Evolutionary conservation across 2,888 invertebrate genomes (phyloP), one percentile per base, ranked within the genome.

Genomic region (Mythimna pallens): DNA sequence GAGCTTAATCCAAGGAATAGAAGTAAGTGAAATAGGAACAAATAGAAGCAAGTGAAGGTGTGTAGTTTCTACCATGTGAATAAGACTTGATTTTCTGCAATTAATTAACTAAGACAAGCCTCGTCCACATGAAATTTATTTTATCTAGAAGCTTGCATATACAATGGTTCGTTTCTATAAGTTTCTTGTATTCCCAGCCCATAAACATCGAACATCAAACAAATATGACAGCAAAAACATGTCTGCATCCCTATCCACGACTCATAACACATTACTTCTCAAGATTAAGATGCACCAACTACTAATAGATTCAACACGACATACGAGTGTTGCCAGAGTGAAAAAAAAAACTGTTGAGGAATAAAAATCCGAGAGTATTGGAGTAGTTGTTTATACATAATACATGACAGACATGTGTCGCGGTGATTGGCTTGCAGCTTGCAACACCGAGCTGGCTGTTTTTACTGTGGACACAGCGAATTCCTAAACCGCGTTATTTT

Each of bases 361-460:
- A 71, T 68, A 81, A 83, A 83, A 76, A 75, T 76, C 70, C 70
- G 47, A 50, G 67, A 72, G 80, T 71, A 77, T 59, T 76, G n/a
- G 65, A 81, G 78, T 73, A 83, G 80, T 69, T 78, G 66, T 69
- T 77, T 88, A 87, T 84, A 77, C 78, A 84, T 93, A 84, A 93
- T 87, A 89, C 92, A 94, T 93, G 81, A 80, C 68, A 67, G 83
- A 93, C 92, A 92, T 89, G 90, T 93, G 93, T 92, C 87, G 73
- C 73, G 81, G 77, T 90, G 91, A 92, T 91, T 88, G 89, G 89
- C 86, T 87, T 86, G 78, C 85, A 83, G 77, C 81, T 78, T 80
- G 80, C 79, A 86, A 86, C 85, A 77, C 83, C 65, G 78, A 65
- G 77, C 72, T 68, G 71, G 61, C 70, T 73, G 80, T 89, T 88